Evolutionary conservation across 2,888 invertebrate genomes (phyloP).

Genomic region (Lasioglossum morio): DNA sequence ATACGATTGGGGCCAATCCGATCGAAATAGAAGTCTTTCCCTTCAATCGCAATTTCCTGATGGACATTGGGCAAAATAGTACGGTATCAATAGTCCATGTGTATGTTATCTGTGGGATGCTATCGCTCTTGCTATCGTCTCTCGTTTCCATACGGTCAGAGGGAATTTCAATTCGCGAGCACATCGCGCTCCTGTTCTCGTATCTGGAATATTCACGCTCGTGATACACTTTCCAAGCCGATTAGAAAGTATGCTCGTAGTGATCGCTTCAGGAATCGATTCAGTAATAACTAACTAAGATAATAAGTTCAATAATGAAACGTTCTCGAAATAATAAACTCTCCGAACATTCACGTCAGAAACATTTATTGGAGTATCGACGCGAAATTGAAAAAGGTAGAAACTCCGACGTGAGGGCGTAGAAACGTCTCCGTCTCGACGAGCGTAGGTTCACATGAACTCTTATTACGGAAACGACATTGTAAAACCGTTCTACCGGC

Average conservation of each 20-base stretch:
- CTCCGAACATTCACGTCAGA: background rate
- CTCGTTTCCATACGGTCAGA: background rate
- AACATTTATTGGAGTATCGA: background rate
- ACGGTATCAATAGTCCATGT: too few species aligned
- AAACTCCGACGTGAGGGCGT: background rate
- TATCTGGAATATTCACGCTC: slow-evolving; percentile 15
- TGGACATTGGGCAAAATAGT: background rate
- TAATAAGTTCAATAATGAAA: background rate
- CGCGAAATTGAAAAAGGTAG: background rate
- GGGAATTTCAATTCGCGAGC: slow-evolving; percentile 4
- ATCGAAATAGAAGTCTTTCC: too few species aligned
- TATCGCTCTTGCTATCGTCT: background rate
- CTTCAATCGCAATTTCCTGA: background rate
- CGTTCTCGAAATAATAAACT: background rate
- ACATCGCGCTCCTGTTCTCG: background rate
- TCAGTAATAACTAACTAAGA: too few species aligned
- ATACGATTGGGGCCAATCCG: too few species aligned
- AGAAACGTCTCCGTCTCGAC: background rate
- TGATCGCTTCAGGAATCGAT: slow-evolving; percentile 6
- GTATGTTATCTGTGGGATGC: too few species aligned
- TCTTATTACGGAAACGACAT: background rate
- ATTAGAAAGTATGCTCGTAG: slow-evolving; percentile 24
- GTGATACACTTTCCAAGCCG: slow-evolving; percentile 23
- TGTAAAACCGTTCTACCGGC: background rate
- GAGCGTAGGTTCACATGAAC: background rate